These are phyloP conservation scores for Paramormyrops kingsleyae DNA, from an alignment of 2,113 vertebrate species.

Conservation along the genomic window DNA sequence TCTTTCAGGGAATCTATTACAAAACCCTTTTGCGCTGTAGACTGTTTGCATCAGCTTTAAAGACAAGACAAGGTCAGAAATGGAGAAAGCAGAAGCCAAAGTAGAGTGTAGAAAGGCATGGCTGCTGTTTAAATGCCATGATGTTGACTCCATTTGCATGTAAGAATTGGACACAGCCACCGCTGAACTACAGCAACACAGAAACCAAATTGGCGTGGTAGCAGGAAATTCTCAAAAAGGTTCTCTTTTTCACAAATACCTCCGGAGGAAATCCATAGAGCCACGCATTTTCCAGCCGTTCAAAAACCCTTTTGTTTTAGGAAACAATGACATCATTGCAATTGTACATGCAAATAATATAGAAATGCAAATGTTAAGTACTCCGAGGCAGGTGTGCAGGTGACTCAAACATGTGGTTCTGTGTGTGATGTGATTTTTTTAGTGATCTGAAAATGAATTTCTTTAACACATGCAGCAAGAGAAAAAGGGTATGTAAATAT, in stretches of 20 bases:
- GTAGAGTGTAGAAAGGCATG: slow-evolving; percentile 10
- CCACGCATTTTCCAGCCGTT: background rate
- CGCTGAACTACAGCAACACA: slow-evolving; percentile 28
- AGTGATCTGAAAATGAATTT: background rate
- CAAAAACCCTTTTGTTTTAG: background rate
- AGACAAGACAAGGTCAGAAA: slow-evolving; percentile 33
- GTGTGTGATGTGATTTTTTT: background rate
- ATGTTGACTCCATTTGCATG: slow-evolving; percentile 47
- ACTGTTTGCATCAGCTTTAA: slow-evolving; percentile 34
- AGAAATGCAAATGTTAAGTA: background rate
- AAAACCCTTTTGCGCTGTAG: slow-evolving; percentile 20
- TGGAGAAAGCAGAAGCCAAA: slow-evolving; percentile 22
- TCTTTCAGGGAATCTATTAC: slow-evolving; percentile 28
- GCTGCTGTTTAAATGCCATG: slow-evolving; percentile 39
- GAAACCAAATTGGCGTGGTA: background rate
- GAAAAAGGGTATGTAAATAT: background rate
- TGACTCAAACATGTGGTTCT: background rate
- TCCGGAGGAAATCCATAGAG: background rate
- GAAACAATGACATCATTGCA: background rate
- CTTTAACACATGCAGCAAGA: background rate
- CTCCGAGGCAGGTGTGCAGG: background rate
- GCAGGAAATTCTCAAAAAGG: slow-evolving; percentile 14
- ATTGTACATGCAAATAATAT: background rate
- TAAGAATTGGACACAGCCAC: slow-evolving; percentile 21
- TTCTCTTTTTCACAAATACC: background rate